Evolutionary conservation across 2,888 invertebrate genomes (phyloP).

Genomic region (Epirrita christyi): DNA sequence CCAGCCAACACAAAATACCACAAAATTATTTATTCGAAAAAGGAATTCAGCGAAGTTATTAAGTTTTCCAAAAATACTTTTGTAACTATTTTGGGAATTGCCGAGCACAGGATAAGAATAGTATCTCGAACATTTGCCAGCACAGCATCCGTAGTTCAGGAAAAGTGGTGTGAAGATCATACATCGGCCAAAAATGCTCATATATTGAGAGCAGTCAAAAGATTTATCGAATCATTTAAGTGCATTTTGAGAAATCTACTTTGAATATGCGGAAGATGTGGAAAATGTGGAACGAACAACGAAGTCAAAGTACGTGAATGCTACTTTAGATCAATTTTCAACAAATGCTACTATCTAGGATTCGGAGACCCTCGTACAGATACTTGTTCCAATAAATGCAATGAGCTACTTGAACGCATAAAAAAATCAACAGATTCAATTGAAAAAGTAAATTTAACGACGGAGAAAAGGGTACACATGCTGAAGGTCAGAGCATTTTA

Average conservation of each 20-base stretch:
- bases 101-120: constrained; percentile 28
- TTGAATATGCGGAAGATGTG: constrained; percentile 36
- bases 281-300: constrained; percentile 26
- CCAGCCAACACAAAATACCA: too few relatives aligned
- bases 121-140: constrained; percentile 31
- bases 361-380: constrained; percentile 35
- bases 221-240: constrained; percentile 29
- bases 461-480: constrained; percentile 34
- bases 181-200: constrained; percentile 31
- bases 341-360: constrained; percentile 30
- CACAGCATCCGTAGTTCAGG: constrained; percentile 31
- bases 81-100: constrained; percentile 23
- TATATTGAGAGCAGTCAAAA: constrained; percentile 31
- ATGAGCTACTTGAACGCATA: constrained; percentile 24
- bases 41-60: constrained; percentile 26
- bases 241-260: constrained; percentile 31
- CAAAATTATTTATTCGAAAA: too few relatives aligned
- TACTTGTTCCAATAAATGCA: constrained; percentile 34
- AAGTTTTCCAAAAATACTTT: constrained; percentile 32
- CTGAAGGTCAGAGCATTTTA: constrained; percentile 36
- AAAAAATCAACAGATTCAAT: constrained; percentile 17
- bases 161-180: constrained; percentile 37
- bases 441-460: constrained; percentile 30
- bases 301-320: constrained; percentile 26
- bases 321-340: constrained; percentile 35